These are phyloP conservation scores for Phyto melanocephala DNA, from an alignment of 2,888 invertebrate genomes.

Conservation along the genomic window DNA sequence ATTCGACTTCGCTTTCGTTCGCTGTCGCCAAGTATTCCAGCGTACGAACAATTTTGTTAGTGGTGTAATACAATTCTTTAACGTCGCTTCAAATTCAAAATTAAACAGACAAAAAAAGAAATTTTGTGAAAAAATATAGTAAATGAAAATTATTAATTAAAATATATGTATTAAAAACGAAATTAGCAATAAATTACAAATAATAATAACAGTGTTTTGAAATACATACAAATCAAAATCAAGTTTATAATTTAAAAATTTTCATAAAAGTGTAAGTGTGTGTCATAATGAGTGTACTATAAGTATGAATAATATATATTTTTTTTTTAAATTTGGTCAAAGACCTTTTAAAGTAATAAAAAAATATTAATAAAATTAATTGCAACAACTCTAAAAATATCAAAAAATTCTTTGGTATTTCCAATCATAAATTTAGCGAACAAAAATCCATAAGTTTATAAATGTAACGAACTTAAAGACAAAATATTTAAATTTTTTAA, in stretches of 20 bases:
- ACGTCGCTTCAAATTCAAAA: conserved; percentile 38
- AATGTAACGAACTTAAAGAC: too few relatives aligned
- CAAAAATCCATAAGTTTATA: too few relatives aligned
- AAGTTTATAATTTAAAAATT: not conserved
- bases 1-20: conserved; percentile 58
- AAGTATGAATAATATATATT: not conserved
- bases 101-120: not conserved
- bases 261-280: not conserved
- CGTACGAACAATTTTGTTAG: conserved; percentile 24
- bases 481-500: too few relatives aligned
- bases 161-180: not conserved
- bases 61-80: conserved; percentile 28
- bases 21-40: not conserved
- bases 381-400: too few relatives aligned
- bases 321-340: not conserved
- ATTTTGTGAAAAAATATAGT: not conserved
- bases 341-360: not conserved
- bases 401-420: too few relatives aligned
- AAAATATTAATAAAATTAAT: not conserved
- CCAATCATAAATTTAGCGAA: too few relatives aligned
- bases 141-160: not conserved
- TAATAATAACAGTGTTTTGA: not conserved
- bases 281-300: not conserved
- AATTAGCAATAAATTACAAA: not conserved
- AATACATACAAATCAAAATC: too few relatives aligned